These are phyloP conservation scores for Kuschelorhynchus macadamiae DNA, from an alignment of 2,888 invertebrate genomes.

Conservation along the genomic window DNA sequence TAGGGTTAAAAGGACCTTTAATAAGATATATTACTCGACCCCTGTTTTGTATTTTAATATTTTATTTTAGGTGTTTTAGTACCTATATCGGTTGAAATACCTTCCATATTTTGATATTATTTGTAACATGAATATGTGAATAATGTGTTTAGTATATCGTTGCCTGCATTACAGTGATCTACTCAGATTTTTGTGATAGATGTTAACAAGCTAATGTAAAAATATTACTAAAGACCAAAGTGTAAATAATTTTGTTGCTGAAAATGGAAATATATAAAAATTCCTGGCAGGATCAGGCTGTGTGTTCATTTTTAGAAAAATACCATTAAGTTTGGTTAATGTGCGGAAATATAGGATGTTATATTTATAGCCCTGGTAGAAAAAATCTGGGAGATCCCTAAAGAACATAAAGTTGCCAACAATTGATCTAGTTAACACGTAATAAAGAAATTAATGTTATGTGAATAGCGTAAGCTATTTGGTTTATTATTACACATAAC, in stretches of 20 bases:
- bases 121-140: too few relatives aligned
- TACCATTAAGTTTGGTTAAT: constrained; percentile 11
- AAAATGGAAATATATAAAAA: constrained; percentile 23
- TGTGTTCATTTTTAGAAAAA: constrained; percentile 31
- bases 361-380: constrained; percentile 17
- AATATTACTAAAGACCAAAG: constrained; percentile 31
- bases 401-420: constrained; percentile 14
- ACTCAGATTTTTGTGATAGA: constrained; percentile 41
- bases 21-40: too few relatives aligned
- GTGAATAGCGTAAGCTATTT: neutral
- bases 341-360: neutral
- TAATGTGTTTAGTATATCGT: constrained; percentile 4
- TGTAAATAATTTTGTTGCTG: constrained; percentile 42
- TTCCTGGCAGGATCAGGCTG: constrained; percentile 32
- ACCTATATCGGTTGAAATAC: too few relatives aligned
- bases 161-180: constrained; percentile 28
- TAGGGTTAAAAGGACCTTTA: too few relatives aligned
- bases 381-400: constrained; percentile 28
- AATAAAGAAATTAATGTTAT: neutral
- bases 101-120: too few relatives aligned
- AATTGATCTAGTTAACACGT: neutral
- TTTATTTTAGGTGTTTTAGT: too few relatives aligned
- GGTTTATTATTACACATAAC: too few relatives aligned
- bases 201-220: constrained; percentile 15
- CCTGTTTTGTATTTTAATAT: too few relatives aligned